Evolutionary conservation across 2,797 vertebrate genomes (phyloP), one percentile per base, ranked within the genome.

Genomic region (Carapus acus): DNA sequence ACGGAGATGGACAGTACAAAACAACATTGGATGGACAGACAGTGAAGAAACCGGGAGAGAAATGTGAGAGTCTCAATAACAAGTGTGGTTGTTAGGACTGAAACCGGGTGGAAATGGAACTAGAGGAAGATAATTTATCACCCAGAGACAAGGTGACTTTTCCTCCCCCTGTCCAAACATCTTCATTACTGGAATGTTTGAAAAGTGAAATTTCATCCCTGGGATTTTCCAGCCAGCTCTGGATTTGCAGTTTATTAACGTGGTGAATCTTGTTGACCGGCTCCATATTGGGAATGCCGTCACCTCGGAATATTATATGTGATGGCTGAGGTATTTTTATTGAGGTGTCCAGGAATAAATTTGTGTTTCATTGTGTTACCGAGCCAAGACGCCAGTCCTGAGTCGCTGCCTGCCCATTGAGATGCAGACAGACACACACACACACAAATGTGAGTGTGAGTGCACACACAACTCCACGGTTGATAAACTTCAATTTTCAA

Each of bases 401-500:
- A 46, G 34, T 40, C 22, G 36, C 3, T 24, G 17, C 15, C 37
- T 27, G n/a, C 41, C 24, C 17, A 58, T 22, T 39, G 21, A 41
- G 20, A 17, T 43, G 34, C 24, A 27, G 5, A 27, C 24, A 27
- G 5, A 27, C 4, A 9, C 24, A 27, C 24, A 27, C 24, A 27
- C 24, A 27, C 24, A 5, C 24, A 27, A 4, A 27, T 9, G 4
- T 7, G 2, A 27, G 40, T 21, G 8, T 22, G 37, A 9, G 24
- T 23, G 16, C 1, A 33, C n/a, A 46, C 23, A 18, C 24, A 45
- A 61, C 62, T 65, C 62, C 54, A 62, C 36, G 54, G 48, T 46
- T 50, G 44, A 64, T 45, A 7, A 60, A 54, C 39, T 60, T 69
- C 14, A 49, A 59, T 69, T 60, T 63, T 40, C 41, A 43, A 58